Percentiles rank a stretch among this genome's conserved stretches.
Conservation (phyloP, 2,888 invertebrate species). For the Phrixothrix hirtus region DNA sequence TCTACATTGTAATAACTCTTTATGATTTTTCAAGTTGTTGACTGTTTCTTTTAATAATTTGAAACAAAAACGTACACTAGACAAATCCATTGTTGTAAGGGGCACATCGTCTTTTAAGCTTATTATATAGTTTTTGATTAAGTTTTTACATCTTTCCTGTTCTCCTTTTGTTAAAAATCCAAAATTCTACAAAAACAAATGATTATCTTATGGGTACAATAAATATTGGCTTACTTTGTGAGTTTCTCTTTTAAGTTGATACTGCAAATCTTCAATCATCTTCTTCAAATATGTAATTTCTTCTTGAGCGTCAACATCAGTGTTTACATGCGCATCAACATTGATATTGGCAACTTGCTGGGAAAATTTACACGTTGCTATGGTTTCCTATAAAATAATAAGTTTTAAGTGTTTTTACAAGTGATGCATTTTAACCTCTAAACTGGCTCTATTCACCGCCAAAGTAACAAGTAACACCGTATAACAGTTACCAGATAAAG, state of each 20-base stretch:
- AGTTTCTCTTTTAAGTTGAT: constrained; percentile 29
- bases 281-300: constrained; percentile 55
- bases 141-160: constrained; percentile 39
- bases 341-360: constrained; percentile 59
- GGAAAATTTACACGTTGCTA: constrained; percentile 61
- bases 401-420: not conserved
- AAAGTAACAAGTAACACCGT: constrained; percentile 61
- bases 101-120: constrained; percentile 39
- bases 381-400: constrained; percentile 55
- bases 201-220: not conserved
- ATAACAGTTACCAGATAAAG: constrained; percentile 60
- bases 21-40: constrained; percentile 20
- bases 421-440: constrained; percentile 40
- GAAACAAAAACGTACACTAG: constrained; percentile 51
- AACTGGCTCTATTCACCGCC: constrained; percentile 37
- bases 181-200: constrained; percentile 20
- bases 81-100: constrained; percentile 41
- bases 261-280: constrained; percentile 53
- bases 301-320: constrained; percentile 51
- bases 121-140: constrained; percentile 41
- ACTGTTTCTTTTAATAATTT: constrained; percentile 43
- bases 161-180: constrained; percentile 37
- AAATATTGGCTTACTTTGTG: too few species aligned
- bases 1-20: constrained; percentile 4
- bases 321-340: constrained; percentile 56